These are phyloP conservation scores for Drosophila meridionalis DNA, from an alignment of 2,888 invertebrate species.

Conservation along the genomic window DNA sequence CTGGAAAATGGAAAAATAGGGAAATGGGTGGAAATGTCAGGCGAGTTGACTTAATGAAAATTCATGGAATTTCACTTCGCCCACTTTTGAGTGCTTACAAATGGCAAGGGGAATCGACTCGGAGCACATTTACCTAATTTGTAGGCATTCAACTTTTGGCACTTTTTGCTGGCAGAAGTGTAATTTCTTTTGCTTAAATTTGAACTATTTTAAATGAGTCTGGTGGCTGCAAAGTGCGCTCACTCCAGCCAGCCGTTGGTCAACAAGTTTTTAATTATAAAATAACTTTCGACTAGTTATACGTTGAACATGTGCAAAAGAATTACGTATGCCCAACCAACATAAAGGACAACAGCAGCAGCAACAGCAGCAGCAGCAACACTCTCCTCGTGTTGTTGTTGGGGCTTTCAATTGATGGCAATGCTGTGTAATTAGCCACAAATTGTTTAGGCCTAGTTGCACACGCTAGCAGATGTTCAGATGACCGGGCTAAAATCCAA, in stretches of 20 bases:
- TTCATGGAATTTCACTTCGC: conserved; percentile 35
- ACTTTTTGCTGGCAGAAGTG: neutral
- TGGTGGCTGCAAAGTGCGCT: conserved; percentile 19
- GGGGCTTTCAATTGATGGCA: conserved; percentile 69
- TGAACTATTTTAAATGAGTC: conserved; percentile 17
- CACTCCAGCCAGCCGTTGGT: conserved; percentile 21
- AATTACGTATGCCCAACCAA: conserved; percentile 48
- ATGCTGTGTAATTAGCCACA: conserved; percentile 80
- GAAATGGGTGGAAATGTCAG: conserved; percentile 22
- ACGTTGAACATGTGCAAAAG: conserved; percentile 41
- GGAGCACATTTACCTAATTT: conserved; percentile 19
- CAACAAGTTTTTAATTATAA: conserved; percentile 78
- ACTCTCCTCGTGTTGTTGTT: conserved; percentile 16
- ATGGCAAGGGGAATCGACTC: conserved; percentile 23
- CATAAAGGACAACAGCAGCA: conserved; percentile 22
- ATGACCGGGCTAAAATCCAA: conserved; percentile 62
- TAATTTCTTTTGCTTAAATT: conserved; percentile 1
- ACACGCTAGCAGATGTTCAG: conserved; percentile 56
- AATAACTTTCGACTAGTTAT: conserved; percentile 67
- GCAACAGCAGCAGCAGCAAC: conserved; percentile 9
- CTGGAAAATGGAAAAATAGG: neutral
- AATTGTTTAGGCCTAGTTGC: conserved; percentile 80
- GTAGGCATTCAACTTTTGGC: neutral
- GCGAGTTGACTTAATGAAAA: conserved; percentile 35
- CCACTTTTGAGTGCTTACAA: conserved; percentile 20